Base-by-base conservation (phyloP, 1,140 invertebrate genomes). In the Drosophila ogumai region DNA sequence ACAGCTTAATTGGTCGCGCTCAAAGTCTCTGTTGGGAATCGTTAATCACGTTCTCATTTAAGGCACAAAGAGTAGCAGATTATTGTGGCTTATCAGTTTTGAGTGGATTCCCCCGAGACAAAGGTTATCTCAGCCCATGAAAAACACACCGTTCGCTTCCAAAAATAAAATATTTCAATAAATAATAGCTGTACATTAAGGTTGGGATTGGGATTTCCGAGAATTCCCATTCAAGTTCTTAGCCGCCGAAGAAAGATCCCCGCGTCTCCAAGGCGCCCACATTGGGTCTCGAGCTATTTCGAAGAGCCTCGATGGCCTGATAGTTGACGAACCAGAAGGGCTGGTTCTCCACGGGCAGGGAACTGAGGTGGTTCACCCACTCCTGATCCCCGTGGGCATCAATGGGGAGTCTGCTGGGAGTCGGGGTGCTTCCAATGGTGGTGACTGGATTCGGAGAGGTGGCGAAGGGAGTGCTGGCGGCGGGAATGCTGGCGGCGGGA, bases 321-420 rank as follows among this genome's bases (percentile, higher is more conserved):
- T 90, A 91, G 73, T 93, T 94, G 40, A 94, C 52, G 36, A 93
- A 91, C 94, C 94, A 94, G 76, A 94, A 94, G 0, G 94, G 94
- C 63, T 93, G 93, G 22, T 93, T 87, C 41, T 94, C 93, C 38
- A 87, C 36, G 0, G 94, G 93, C 32, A 93, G 65, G 15, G 82
- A 74, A 31, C 80, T 93, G 2, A 94, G 60, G n/a, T 92, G 73
- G 22, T 93, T 91, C 1, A 94, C 87, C 15, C 93, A 79, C 0
- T 93, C 85, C 15, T 71, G 87, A 66, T 94, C 93, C 5, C 93
- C 93, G 10, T 93, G 81, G 10, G 94, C 94, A 73, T 91, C 91
- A 22, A 90, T 72, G 38, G 91, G 91, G 8, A 91, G 41, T 25
- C 54, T 64, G 12, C 25, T 22, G n/a, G 38, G 22, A 38, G 25